Base-by-base conservation (phyloP, 2,113 vertebrate genomes). In the Ovis canadensis region DNA sequence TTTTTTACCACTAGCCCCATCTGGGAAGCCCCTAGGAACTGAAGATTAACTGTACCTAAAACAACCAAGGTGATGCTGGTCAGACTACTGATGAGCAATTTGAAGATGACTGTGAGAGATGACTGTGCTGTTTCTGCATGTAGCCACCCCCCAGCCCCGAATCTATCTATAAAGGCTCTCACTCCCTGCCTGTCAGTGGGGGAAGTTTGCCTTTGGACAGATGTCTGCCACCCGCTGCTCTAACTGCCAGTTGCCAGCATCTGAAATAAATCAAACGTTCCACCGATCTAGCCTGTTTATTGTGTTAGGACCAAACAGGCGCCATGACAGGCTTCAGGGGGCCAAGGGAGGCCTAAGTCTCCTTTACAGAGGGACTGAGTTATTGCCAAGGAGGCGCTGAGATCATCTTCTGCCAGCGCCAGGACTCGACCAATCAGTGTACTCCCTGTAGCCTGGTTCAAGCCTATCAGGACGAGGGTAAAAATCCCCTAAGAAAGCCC, bases 211-310 rank as follows among this genome's bases (percentile, higher is more conserved):
- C 3, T 43, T 74, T 74, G 21, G 19, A 74, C 21, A 40, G 71
- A 77, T 40, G 6, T 77, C 23, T 3, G 0, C 36, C 12, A 43
- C 10, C 5, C 23, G 0, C 21, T 0, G 0, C 71, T 43, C 36
- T 43, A 13, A 25, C 11, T 43, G 21, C 14, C 71, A 43, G 71
- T 43, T 43, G 36, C 71, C 36, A 43, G 23, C 71, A 27, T 77
- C 36, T 77, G 23, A 77, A 25, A 77, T 43, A 43, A 77, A 77
- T 6, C 36, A 77, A 77, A 77, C 3, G 2, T 14, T 77, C 12
- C 23, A 77, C 36, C 6, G 7, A 27, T 40, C 23, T 43, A 27
- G 71, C 6, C 23, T 77, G 36, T 77, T 43, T 27, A 43, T 27
- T 77, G 45, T 8, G 7, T 45, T 45, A 45, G 45, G 45, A 45